These are phyloP conservation scores for Dryoscopus gambensis DNA, from an alignment of 2,113 vertebrate species.

Conservation along the genomic window DNA sequence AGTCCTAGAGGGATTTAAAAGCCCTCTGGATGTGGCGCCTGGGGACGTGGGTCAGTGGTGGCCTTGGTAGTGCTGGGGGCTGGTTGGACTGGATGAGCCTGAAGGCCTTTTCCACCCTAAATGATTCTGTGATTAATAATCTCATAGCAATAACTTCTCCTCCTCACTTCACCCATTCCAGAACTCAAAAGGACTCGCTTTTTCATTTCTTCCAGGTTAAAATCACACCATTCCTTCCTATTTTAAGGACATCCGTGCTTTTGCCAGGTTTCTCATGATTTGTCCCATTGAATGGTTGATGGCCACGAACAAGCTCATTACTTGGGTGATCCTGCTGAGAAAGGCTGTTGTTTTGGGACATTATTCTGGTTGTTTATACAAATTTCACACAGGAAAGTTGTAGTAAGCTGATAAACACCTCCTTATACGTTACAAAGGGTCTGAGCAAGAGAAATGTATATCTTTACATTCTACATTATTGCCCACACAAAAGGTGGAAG, in stretches of 20 bases:
- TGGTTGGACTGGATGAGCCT: neutral
- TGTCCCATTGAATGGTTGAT: neutral
- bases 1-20: neutral
- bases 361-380: neutral
- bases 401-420: slow-evolving; percentile 22
- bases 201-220: neutral
- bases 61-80: neutral
- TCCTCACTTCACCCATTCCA: neutral
- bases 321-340: neutral
- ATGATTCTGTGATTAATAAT: neutral
- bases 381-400: slow-evolving; percentile 24
- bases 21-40: neutral
- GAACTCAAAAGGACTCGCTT: neutral
- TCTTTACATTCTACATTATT: neutral
- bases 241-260: neutral
- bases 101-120: neutral
- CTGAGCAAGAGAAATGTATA: neutral
- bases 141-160: neutral
- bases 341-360: neutral
- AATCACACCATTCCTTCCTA: neutral
- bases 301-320: neutral
- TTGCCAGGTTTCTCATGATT: neutral
- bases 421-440: neutral
- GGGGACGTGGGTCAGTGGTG: neutral
- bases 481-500: slow-evolving; percentile 50